Base-by-base conservation (phyloP, 2,888 invertebrate genomes). In the Leptopilina syphax region DNA sequence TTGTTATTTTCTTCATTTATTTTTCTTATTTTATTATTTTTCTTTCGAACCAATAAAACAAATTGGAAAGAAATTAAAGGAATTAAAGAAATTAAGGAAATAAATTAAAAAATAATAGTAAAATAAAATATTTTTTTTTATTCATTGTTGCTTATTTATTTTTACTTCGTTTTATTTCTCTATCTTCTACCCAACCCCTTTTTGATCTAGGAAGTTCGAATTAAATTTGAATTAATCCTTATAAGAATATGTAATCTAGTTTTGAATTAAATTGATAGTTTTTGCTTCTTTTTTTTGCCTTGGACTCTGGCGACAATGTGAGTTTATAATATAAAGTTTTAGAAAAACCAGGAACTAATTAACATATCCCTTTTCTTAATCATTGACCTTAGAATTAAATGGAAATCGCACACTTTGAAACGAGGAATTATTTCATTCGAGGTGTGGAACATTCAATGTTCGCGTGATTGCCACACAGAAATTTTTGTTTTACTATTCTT, bases 281-380 rank as follows among this genome's bases (percentile, higher is more conserved):
- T 24, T 68, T 24, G 50, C 12, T 68, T 12, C 2, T 6, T 70
- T 70, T 24, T 18, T 47, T 34, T 34, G 24, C 2, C 13, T 57
- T 27, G 10, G 27, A 34, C 50, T 24, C 12, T 68, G 34, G 68
- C 50, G 7, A 70, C 18, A 70, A 70, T 57, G 34, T 34, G 34
- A 34, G 34, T 13, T 24, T 73, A n/a, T 34, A 73, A 65, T 44
- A 44, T 44, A 7, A 34, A 10, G 34, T 12, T 65, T 8, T 12
- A 63, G 7, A 63, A 27, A 57, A 57, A 73, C 13, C 34, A 57
- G 73, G 73, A 73, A 73, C 27, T 73, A 13, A 34, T 34, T 73
- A 34, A 4, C 34, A 57, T n/a, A 34, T 57, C 73, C 34, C 57
- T 57, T 44, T 44, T 73, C n/a, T n/a, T 34, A 73, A 73, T 27